phyloP scores from a whole-genome alignment of 2,888 invertebrate genomes.

The Erebia aethiops region DNA sequence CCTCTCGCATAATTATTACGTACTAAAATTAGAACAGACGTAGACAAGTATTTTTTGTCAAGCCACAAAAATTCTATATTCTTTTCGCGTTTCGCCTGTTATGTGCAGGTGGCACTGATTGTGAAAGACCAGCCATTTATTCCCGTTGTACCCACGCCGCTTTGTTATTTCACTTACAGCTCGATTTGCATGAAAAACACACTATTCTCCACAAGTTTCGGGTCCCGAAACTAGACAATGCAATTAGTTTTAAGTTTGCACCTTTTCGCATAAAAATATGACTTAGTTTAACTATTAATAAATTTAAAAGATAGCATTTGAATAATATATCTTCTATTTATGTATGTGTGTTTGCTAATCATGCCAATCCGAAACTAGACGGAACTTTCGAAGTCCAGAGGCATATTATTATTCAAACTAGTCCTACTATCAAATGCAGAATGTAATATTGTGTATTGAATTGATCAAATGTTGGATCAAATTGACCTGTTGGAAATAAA shows the following conservation, averaged over 20 bases:
- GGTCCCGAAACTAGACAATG: slow-evolving; percentile 10
- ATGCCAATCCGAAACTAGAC: too few species aligned
- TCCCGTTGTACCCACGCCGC: background rate
- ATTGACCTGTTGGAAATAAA: too few species aligned
- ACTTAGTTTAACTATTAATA: background rate
- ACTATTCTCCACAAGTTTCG: slow-evolving; percentile 17
- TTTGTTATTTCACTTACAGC: slow-evolving; percentile 24
- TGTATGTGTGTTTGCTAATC: too few species aligned
- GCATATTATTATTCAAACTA: too few species aligned
- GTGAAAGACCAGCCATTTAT: slow-evolving; percentile 22
- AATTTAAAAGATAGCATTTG: background rate
- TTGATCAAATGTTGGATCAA: too few species aligned
- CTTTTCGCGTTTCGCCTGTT: slow-evolving; percentile 64
- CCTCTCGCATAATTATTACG: too few species aligned
- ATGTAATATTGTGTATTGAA: too few species aligned
- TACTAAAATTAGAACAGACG: too few species aligned
- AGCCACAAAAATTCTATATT: slow-evolving; percentile 43
- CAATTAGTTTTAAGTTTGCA: slow-evolving; percentile 19
- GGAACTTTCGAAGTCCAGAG: too few species aligned
- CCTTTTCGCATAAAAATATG: background rate
- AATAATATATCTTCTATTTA: too few species aligned
- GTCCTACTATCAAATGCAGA: too few species aligned
- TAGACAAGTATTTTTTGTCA: background rate
- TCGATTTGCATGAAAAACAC: slow-evolving; percentile 26
- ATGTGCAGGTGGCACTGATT: slow-evolving; percentile 62